Percentiles rank a stretch among this genome's conserved stretches.
These are phyloP conservation scores for Trematomus loennbergii DNA, from an alignment of 2,113 vertebrate genomes.

Conservation along the genomic window DNA sequence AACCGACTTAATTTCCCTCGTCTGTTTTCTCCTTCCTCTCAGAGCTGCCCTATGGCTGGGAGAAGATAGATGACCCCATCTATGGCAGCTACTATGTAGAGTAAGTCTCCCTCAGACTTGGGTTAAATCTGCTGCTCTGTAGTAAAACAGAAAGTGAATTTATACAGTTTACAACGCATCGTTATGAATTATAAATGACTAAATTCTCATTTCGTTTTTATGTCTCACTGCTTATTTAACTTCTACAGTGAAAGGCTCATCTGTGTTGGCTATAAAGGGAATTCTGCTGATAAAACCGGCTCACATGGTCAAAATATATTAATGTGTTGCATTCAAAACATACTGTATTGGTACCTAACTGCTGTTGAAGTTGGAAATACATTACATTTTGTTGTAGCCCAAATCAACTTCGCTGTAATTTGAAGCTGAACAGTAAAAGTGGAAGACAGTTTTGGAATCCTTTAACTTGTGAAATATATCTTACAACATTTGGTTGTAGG, in stretches of 20 bases:
- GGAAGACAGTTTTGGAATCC: background rate
- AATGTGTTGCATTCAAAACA: background rate
- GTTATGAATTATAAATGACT: conserved; percentile 52
- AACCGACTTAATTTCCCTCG: conserved; percentile 62
- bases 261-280: background rate
- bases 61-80: conserved; percentile 99
- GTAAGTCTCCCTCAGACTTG: conserved; percentile 87
- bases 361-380: background rate
- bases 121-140: conserved; percentile 26
- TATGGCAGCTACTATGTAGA: conserved; percentile 99
- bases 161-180: conserved; percentile 31
- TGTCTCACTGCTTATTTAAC: conserved; percentile 43
- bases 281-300: conserved; percentile 3
- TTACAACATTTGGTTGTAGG: conserved; percentile 1
- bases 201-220: conserved; percentile 40
- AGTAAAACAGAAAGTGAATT: conserved; percentile 48
- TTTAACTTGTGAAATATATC: background rate
- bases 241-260: conserved; percentile 25
- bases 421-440: background rate
- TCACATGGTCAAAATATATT: background rate
- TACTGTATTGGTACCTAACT: background rate
- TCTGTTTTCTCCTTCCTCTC: conserved; percentile 78
- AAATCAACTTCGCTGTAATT: background rate
- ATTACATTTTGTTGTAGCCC: background rate
- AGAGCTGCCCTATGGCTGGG: conserved; percentile 99